phyloP scores from a whole-genome alignment of 2,797 vertebrate genomes.

The Cyclura pinguis region DNA sequence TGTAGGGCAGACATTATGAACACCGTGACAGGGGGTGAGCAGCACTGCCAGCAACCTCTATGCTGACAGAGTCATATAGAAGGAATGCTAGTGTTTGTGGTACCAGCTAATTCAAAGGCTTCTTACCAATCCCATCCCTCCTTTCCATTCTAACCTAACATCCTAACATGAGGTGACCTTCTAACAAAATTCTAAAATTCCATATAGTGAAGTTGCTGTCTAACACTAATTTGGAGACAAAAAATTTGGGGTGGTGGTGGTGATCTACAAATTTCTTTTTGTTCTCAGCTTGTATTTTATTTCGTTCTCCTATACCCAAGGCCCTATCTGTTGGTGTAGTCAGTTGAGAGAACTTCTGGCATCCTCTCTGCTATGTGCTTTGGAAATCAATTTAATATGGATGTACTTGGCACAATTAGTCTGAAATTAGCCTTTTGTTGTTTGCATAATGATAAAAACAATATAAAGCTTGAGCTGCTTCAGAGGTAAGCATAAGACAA shows the following conservation, averaged over 20 bases:
- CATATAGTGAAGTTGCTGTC: constrained; percentile 40
- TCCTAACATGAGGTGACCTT: constrained; percentile 58
- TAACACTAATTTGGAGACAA: constrained; percentile 33
- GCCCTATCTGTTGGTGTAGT: neutral
- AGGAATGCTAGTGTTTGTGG: constrained; percentile 71
- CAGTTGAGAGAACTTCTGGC: neutral
- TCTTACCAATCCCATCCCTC: constrained; percentile 48
- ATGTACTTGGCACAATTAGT: neutral
- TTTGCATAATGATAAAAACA: neutral
- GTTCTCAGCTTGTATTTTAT: neutral
- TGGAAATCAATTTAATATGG: neutral
- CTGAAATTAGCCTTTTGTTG: neutral
- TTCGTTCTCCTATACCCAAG: accelerated
- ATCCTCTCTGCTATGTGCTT: neutral
- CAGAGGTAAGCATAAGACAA: neutral
- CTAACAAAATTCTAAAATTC: constrained; percentile 76
- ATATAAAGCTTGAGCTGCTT: neutral
- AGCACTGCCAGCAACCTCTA: constrained; percentile 61
- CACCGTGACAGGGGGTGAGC: constrained; percentile 83
- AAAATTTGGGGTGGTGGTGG: neutral
- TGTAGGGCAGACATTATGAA: constrained; percentile 91
- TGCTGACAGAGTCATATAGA: constrained; percentile 49
- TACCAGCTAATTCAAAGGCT: constrained; percentile 76
- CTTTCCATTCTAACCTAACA: constrained; percentile 67
- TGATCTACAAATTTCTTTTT: constrained; percentile 17